These are phyloP conservation scores for Neoscelio sp. DNA, from an alignment of 2,888 invertebrate species.

Conservation along the genomic window DNA sequence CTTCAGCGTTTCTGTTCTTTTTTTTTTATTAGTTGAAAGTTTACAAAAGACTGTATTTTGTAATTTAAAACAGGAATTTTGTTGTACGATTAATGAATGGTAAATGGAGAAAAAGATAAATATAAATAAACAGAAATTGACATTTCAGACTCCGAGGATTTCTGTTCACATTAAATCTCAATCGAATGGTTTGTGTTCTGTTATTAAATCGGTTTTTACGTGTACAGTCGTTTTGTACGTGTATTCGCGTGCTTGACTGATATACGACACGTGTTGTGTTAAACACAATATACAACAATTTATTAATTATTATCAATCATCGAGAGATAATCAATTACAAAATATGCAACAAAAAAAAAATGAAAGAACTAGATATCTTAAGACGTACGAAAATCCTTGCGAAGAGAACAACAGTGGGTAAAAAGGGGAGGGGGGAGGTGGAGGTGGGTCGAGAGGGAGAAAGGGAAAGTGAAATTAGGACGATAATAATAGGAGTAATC, in stretches of 20 bases:
- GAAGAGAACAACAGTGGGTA: slow-evolving; percentile 79
- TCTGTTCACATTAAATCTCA: slow-evolving; percentile 35
- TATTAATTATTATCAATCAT: slow-evolving; percentile 17
- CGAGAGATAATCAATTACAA: too few species aligned
- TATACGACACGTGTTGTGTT: slow-evolving; percentile 34
- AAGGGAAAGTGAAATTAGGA: slow-evolving; percentile 66
- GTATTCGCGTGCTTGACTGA: slow-evolving; percentile 43
- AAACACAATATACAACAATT: slow-evolving; percentile 44
- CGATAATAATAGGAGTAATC: slow-evolving; percentile 74
- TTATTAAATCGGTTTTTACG: slow-evolving; percentile 34
- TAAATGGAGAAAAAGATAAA: slow-evolving; percentile 11
- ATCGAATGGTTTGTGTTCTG: slow-evolving; percentile 15
- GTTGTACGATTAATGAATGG: slow-evolving; percentile 14
- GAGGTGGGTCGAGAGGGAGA: slow-evolving; percentile 39
- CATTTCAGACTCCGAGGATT: slow-evolving; percentile 55
- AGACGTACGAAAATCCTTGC: slow-evolving; percentile 77
- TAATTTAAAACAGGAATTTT: neutral
- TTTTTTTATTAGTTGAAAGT: neutral
- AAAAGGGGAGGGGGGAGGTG: slow-evolving; percentile 28
- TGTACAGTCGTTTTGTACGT: slow-evolving; percentile 32
- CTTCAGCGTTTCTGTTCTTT: too few species aligned
- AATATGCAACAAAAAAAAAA: slow-evolving; percentile 10
- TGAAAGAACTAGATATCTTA: slow-evolving; percentile 64
- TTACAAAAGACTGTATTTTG: too few species aligned
- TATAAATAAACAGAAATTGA: neutral